These are phyloP conservation scores for Desmophyllum pertusum DNA, from an alignment of 92 coral and sea anemone species.

Conservation along the genomic window DNA sequence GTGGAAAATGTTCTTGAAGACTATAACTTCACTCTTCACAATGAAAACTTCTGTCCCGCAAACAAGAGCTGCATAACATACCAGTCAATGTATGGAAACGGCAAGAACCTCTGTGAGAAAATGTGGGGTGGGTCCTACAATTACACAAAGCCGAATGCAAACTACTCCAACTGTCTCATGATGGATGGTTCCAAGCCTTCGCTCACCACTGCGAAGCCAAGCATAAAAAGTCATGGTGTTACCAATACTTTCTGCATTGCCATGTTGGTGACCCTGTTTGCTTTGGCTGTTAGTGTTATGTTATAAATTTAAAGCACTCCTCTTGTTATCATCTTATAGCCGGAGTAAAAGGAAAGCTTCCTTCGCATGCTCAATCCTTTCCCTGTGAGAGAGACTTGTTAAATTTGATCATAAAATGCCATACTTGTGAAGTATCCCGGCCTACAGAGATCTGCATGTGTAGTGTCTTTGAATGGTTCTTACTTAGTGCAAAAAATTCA, in stretches of 20 bases:
- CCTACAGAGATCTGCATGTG: too few relatives aligned
- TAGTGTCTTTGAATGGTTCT: too few relatives aligned
- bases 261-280: neutral
- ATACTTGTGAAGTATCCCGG: too few relatives aligned
- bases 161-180: constrained; percentile 81
- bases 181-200: constrained; percentile 75
- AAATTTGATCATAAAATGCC: too few relatives aligned
- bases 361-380: too few relatives aligned
- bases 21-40: constrained; percentile 58
- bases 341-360: too few relatives aligned
- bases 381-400: too few relatives aligned
- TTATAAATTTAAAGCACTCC: too few relatives aligned
- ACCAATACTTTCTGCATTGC: neutral
- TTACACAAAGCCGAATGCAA: constrained; percentile 63
- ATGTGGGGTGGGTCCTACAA: constrained; percentile 93
- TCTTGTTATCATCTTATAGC: too few relatives aligned
- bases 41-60: constrained; percentile 76
- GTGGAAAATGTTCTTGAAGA: constrained; percentile 84
- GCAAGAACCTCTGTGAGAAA: constrained; percentile 84
- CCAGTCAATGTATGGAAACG: constrained; percentile 73
- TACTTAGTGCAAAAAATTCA: too few relatives aligned
- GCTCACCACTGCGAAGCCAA: constrained; percentile 2
- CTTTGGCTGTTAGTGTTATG: neutral
- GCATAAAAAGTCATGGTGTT: constrained; percentile 4
- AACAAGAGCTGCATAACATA: constrained; percentile 73